Base-by-base conservation (phyloP, 23 tunicate species). In the Botrylloides violaceus region DNA sequence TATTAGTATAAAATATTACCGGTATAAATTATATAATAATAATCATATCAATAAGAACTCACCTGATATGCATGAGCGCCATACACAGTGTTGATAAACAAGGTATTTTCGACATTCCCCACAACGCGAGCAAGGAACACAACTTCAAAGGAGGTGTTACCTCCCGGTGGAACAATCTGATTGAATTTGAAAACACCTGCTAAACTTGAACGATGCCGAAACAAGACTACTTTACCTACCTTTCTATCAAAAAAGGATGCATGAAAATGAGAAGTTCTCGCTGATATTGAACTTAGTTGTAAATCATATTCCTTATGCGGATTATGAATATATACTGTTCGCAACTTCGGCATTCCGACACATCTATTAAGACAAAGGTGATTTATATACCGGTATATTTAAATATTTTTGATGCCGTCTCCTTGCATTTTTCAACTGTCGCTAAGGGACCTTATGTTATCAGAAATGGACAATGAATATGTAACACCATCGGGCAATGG, bases 161-260 rank as follows among this genome's bases (percentile, higher is more conserved):
- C 79, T 0, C 73, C 62, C 2, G 94, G 71, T 26, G 77, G 79
- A n/a, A 91, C 76, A 57, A 81, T 73, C 95, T 84, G 76, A 30
- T 36, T 32, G 53, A 56, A 71, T 18, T n/a, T n/a, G n/a, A n/a
- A n/a, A n/a, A n/a, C n/a, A n/a, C n/a, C 24, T 12, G 22, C 24
- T 59, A 59, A 12, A 15, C 65, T 12, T 59, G 22, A 28, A 21
- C 65, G 65, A 9, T 9, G 65, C 9, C 21, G 28, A 9, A 21
- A n/a, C n/a, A n/a, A n/a, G 9, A 6, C 50, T 28, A 65, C 26
- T 24, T 9, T 12, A 48, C 47, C 55, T 39, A 90, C 97, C 78
- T 90, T 90, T 63, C 78, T 81, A 70, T 83, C 97, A 47, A 90
- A 90, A 83, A 90, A 90, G 0, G 97, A 90, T 12, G 97, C 81